Conservation (phyloP, 1,140 invertebrate genomes). For the Ceratina australensis region DNA sequence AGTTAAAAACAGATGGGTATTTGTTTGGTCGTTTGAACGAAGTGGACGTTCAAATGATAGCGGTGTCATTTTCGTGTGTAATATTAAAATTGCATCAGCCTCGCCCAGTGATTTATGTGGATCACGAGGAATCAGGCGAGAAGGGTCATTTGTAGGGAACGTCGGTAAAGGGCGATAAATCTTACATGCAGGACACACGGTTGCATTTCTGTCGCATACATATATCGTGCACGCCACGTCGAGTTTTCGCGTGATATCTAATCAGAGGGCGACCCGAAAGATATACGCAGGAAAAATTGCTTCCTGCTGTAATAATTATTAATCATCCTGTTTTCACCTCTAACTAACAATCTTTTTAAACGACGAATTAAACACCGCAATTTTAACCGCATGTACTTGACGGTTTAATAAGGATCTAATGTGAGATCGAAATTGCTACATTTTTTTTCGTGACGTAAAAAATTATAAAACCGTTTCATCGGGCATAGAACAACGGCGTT, state of each 20-base stretch:
- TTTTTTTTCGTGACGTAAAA: not conserved
- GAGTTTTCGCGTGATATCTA: slow-evolving; percentile 35
- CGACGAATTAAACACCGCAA: not conserved
- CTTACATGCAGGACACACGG: slow-evolving; percentile 39
- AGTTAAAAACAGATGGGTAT: no score
- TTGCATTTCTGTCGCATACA: slow-evolving; percentile 23
- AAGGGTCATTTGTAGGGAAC: slow-evolving; percentile 39
- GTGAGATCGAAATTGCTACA: not conserved
- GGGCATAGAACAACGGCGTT: not conserved
- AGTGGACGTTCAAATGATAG: not conserved
- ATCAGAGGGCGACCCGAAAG: slow-evolving; percentile 11
- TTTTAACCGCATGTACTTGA: not conserved
- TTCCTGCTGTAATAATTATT: not conserved
- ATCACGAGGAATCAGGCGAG: slow-evolving; percentile 16
- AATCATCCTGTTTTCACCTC: not conserved
- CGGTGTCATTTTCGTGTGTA: not conserved
- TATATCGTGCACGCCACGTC: not conserved
- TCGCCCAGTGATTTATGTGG: slow-evolving; percentile 42
- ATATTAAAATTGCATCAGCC: slow-evolving; percentile 54
- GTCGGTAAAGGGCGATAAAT: slow-evolving; percentile 47
- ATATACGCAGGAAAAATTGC: not conserved
- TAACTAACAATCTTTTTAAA: not conserved
- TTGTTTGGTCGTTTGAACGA: no score
- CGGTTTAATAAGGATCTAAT: not conserved
- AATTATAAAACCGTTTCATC: no score